These are phyloP conservation scores for Empis livida DNA, from an alignment of 2,888 invertebrate species.

Conservation along the genomic window DNA sequence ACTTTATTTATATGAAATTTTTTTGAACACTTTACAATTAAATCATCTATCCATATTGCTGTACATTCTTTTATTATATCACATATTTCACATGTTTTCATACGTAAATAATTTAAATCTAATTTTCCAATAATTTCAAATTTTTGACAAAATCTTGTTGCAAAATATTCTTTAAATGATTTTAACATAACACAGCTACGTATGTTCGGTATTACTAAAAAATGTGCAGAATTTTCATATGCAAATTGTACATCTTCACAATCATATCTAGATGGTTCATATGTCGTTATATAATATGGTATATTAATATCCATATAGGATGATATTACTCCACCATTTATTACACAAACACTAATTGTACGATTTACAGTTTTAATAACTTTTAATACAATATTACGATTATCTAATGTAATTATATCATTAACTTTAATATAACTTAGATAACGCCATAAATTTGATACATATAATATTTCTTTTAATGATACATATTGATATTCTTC, in stretches of 20 bases:
- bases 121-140: slow-evolving; percentile 21
- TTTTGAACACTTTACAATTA: slow-evolving; percentile 7
- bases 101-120: slow-evolving; percentile 21
- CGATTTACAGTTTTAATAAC: slow-evolving; percentile 19
- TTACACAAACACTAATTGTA: slow-evolving; percentile 21
- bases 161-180: slow-evolving; percentile 14
- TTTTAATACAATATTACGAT: slow-evolving; percentile 6
- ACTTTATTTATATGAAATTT: neutral
- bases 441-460: slow-evolving; percentile 27
- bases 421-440: slow-evolving; percentile 18
- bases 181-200: slow-evolving; percentile 21
- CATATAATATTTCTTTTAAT: slow-evolving; percentile 26
- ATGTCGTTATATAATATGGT: slow-evolving; percentile 18
- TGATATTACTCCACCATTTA: slow-evolving; percentile 20
- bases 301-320: slow-evolving; percentile 28
- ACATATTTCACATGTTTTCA: slow-evolving; percentile 24
- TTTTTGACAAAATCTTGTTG: neutral
- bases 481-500: slow-evolving; percentile 22
- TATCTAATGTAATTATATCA: slow-evolving; percentile 18
- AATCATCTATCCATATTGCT: slow-evolving; percentile 28
- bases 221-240: slow-evolving; percentile 19
- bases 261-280: slow-evolving; percentile 16
- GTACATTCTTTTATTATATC: slow-evolving; percentile 25
- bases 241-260: slow-evolving; percentile 21
- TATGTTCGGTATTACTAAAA: slow-evolving; percentile 23